Percentiles rank a stretch among this genome's conserved stretches.
phyloP scores from a whole-genome alignment of 2,113 vertebrate genomes.

The Melanerpes formicivorus region DNA sequence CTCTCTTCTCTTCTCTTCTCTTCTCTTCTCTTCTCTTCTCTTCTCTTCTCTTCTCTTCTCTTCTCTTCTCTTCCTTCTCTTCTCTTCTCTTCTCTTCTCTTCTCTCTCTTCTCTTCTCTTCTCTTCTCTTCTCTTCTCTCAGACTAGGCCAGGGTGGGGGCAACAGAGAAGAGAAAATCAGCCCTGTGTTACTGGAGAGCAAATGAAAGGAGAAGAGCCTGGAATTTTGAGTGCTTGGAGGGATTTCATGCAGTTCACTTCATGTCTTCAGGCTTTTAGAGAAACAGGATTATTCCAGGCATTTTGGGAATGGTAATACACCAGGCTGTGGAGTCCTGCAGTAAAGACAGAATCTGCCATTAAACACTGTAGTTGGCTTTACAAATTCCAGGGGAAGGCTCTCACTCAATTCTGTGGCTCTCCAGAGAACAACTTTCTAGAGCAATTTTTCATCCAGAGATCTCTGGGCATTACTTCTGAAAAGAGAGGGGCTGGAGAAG shows the following conservation, averaged over 20 bases:
- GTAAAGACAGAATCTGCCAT: constrained; percentile 17
- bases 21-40: too few relatives aligned
- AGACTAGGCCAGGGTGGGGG: not conserved
- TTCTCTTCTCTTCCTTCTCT: too few relatives aligned
- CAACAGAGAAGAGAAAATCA: not conserved
- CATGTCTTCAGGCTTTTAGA: not conserved
- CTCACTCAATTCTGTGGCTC: constrained; percentile 5
- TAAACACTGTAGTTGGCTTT: not conserved
- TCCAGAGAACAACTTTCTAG: not conserved
- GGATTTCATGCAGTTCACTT: not conserved
- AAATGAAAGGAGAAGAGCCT: not conserved
- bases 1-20: too few relatives aligned
- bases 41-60: too few relatives aligned
- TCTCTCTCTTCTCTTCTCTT: too few relatives aligned
- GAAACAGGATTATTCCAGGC: not conserved
- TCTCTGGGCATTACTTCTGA: not conserved
- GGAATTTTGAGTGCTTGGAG: not conserved
- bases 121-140: not conserved
- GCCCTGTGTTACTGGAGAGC: not conserved
- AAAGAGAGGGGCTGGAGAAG: not conserved
- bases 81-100: too few relatives aligned
- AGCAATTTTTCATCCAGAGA: not conserved
- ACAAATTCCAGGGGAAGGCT: not conserved
- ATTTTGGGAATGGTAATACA: not conserved
- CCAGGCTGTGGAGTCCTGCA: not conserved